phyloP scores from a whole-genome alignment of 2,888 invertebrate genomes.

The Dioctria linearis region DNA sequence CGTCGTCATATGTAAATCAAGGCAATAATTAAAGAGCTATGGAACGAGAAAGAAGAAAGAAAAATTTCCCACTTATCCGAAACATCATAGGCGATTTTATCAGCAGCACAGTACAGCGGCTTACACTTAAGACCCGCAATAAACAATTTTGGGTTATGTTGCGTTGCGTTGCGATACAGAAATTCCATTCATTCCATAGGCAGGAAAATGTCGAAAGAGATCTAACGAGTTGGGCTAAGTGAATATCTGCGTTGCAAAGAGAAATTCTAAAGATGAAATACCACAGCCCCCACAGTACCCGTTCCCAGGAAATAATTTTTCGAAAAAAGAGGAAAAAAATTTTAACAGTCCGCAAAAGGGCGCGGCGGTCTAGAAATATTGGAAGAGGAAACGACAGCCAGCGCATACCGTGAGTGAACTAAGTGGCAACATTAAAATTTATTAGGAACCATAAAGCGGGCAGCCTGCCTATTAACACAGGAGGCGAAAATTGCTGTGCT shows the following conservation, averaged over 20 bases:
- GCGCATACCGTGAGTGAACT: conserved; percentile 19
- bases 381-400: conserved; percentile 6
- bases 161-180: background rate
- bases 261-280: conserved; percentile 36
- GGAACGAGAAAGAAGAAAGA: background rate
- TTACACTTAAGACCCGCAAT: conserved; percentile 1
- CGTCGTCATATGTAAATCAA: too few species aligned
- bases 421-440: conserved; percentile 47
- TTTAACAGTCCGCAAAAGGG: conserved; percentile 27
- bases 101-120: background rate
- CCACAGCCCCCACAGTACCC: background rate
- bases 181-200: conserved; percentile 36
- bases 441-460: conserved; percentile 43
- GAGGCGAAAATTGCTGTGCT: conserved; percentile 21
- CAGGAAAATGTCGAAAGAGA: background rate
- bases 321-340: conserved; percentile 1
- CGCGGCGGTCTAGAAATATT: conserved; percentile 1
- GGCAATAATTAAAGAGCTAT: too few species aligned
- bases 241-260: background rate
- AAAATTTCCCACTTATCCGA: background rate
- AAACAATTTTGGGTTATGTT: conserved; percentile 22
- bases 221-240: conserved; percentile 30
- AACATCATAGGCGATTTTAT: background rate
- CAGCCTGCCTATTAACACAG: conserved; percentile 30
- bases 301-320: conserved; percentile 31